These are phyloP conservation scores for Synodontis membranacea DNA, from an alignment of 2,113 vertebrate genomes.

Conservation along the genomic window DNA sequence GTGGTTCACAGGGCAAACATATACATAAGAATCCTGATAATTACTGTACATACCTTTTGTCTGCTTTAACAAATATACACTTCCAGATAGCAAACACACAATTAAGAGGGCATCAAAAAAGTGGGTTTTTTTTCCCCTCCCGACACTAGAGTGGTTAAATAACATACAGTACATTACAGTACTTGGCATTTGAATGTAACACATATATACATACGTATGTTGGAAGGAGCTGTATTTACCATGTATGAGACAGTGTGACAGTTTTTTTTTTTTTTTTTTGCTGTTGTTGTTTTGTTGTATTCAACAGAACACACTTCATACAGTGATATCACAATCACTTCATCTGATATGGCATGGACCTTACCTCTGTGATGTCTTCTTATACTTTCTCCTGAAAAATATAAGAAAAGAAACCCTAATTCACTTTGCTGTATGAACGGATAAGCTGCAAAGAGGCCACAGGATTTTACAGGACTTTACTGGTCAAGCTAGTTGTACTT, in stretches of 20 bases:
- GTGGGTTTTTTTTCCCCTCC: too few species aligned
- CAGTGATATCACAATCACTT: background rate
- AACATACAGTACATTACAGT: background rate
- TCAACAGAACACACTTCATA: background rate
- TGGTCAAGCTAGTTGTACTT: background rate
- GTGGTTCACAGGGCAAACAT: too few species aligned
- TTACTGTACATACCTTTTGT: background rate
- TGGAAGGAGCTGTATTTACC: background rate
- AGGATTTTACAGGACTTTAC: background rate
- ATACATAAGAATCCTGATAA: too few species aligned
- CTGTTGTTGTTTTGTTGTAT: background rate
- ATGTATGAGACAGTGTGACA: background rate
- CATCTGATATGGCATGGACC: slow-evolving; percentile 43
- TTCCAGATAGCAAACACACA: background rate
- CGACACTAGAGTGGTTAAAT: background rate
- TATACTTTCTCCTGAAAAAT: slow-evolving; percentile 87
- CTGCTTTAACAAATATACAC: background rate
- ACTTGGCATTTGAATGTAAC: background rate
- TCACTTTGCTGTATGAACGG: background rate
- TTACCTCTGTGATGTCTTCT: slow-evolving; percentile 94
- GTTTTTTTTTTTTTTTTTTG: too few species aligned
- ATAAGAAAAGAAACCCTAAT: slow-evolving; percentile 57
- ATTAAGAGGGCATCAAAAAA: background rate
- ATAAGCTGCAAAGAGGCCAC: background rate
- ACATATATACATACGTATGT: background rate